Percentiles rank a stretch among this genome's conserved stretches.
Evolutionary conservation across 2,797 vertebrate species (phyloP).

Genomic region (Prunella strophiata): DNA sequence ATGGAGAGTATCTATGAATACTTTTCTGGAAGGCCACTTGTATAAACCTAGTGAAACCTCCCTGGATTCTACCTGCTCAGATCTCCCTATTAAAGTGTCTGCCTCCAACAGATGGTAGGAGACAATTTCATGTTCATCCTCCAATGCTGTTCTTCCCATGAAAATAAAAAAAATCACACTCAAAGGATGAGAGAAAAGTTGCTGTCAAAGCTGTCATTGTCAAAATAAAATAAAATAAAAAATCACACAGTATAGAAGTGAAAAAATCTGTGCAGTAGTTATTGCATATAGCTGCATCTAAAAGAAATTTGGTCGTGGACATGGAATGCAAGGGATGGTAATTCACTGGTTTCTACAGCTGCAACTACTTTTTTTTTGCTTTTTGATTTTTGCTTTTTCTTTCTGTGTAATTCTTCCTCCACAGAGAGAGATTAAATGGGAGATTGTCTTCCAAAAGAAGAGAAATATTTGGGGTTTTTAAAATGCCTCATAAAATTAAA

Average conservation of each 20-base stretch:
- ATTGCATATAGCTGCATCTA: neutral
- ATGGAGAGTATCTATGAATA: neutral
- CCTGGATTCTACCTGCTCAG: neutral
- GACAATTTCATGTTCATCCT: neutral
- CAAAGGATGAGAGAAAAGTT: neutral
- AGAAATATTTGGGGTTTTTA: rapidly evolving
- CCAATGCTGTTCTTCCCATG: neutral
- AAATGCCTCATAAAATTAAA: neutral
- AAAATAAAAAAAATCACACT: neutral
- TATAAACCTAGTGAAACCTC: neutral
- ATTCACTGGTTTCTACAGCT: neutral
- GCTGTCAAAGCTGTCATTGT: neutral
- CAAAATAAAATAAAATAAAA: neutral
- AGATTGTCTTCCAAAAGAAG: neutral
- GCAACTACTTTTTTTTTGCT: neutral
- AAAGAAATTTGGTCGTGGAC: neutral
- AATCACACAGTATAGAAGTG: neutral
- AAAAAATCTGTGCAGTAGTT: neutral
- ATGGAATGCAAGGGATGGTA: neutral
- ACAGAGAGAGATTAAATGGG: neutral
- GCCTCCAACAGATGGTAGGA: neutral
- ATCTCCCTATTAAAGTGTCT: neutral
- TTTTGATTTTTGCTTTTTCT: neutral
- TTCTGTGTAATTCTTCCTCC: neutral
- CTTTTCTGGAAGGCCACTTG: neutral